Base-by-base conservation (phyloP, 92 coral and sea anemone species). In the Zoanthus sansibaricus region DNA sequence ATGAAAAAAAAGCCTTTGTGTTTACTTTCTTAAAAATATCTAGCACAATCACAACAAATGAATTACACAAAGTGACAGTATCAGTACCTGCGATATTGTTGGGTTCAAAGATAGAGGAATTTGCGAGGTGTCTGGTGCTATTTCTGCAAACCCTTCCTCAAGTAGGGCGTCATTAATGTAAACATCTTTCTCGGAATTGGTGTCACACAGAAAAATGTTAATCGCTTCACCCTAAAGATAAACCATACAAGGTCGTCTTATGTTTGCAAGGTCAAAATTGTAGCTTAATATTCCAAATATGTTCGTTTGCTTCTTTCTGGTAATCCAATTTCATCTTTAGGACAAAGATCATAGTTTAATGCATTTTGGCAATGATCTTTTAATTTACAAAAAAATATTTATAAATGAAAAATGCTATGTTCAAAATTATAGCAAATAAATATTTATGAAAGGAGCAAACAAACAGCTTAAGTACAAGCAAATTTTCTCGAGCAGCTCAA, bases 91-190 rank as follows among this genome's bases (percentile, higher is more conserved):
- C 1, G 46, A 11, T 13, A 44, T 33, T 25, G 49, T 30, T 49
- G 33, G 44, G 16, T 33, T 14, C 32, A 37, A 51, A 5, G 88
- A 72, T n/a, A 16, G 17, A 54, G 88, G 92, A 44, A 73, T 42
- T 61, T 76, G 82, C 14, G 90, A 75, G 55, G 69, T 76, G 18
- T 87, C 91, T 76, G 91, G 95, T 59, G 72, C 89, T 84, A 94
- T 89, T 20, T 86, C 86, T 59, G 99, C 99, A 92, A 78, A 95
- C 10, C 93, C 94, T 75, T 92, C 98, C 32, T 90, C 93, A 5
- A 89, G 96, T 17, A 97, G 88, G 25, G 83, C 74, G 48, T 97
- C 99, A 79, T 97, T 97, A 14, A 97, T 88, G 82, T 93, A 96
- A 17, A 97, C 21, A 75, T 97, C 99, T 59, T 92, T 97, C 51